phyloP scores from a whole-genome alignment of 1,140 invertebrate genomes.

The Stenopsyche tienmushanensis region DNA sequence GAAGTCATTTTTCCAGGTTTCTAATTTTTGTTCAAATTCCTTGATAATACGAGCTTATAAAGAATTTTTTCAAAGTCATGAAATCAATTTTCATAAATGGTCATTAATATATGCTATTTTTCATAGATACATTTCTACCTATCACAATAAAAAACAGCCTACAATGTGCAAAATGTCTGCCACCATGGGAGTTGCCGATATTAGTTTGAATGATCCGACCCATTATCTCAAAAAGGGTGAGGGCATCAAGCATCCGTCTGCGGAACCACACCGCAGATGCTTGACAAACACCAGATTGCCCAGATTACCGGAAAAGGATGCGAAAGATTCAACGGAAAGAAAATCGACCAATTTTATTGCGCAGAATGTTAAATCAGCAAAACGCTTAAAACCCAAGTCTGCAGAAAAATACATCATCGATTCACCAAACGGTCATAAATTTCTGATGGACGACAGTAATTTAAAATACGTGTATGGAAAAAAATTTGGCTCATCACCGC shows the following conservation, averaged over 20 bases:
- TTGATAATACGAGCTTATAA: neutral
- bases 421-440: constrained; percentile 24
- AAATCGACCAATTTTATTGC: constrained; percentile 8
- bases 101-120: neutral
- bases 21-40: neutral
- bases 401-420: constrained; percentile 16
- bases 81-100: neutral
- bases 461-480: constrained; percentile 18
- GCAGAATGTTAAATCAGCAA: constrained; percentile 26
- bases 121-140: constrained; percentile 11
- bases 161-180: constrained; percentile 15
- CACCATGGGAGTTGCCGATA: constrained; percentile 23
- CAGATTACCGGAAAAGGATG: neutral
- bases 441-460: neutral
- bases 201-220: constrained; percentile 7
- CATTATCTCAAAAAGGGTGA: constrained; percentile 25
- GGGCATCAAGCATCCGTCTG: constrained; percentile 16
- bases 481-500: constrained; percentile 26
- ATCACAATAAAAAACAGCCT: neutral
- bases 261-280: neutral
- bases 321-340: neutral
- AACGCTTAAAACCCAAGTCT: constrained; percentile 8
- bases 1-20: neutral
- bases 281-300: neutral
- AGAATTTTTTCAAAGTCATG: neutral